phyloP scores from a whole-genome alignment of 2,797 vertebrate species.

The Sebastes hubbsi region DNA sequence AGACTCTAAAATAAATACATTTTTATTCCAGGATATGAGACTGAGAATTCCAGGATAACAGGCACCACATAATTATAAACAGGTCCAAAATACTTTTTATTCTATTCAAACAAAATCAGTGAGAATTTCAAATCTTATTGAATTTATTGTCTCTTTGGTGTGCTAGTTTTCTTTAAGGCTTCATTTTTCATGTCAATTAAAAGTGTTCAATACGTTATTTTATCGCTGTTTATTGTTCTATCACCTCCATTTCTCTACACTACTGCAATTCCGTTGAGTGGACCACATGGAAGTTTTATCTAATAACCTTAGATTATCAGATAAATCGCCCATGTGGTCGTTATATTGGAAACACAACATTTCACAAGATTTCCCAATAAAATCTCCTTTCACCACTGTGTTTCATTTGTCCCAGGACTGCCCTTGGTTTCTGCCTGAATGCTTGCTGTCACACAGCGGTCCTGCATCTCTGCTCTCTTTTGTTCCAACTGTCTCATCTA shows the following conservation, averaged over 20 bases:
- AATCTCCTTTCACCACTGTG: background rate
- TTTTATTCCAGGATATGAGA: background rate
- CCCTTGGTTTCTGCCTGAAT: background rate
- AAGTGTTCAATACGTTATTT: background rate
- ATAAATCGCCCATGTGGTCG: background rate
- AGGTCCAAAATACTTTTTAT: background rate
- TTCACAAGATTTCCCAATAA: background rate
- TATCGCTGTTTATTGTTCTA: background rate
- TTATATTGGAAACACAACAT: background rate
- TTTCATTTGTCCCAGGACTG: background rate
- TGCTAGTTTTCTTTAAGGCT: background rate
- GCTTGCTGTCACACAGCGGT: background rate
- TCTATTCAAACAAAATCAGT: background rate
- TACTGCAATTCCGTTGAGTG: no score
- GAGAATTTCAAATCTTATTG: background rate
- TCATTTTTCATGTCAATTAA: background rate
- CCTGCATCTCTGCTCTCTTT: background rate
- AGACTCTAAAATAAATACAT: no score
- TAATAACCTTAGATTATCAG: background rate
- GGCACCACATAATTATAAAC: background rate
- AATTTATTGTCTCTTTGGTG: background rate
- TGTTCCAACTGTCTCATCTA: slow-evolving; percentile 3
- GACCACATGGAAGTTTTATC: background rate
- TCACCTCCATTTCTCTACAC: background rate
- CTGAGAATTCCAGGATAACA: background rate